phyloP scores from a whole-genome alignment of 2,888 invertebrate genomes.

The Amphimallon solstitiale region DNA sequence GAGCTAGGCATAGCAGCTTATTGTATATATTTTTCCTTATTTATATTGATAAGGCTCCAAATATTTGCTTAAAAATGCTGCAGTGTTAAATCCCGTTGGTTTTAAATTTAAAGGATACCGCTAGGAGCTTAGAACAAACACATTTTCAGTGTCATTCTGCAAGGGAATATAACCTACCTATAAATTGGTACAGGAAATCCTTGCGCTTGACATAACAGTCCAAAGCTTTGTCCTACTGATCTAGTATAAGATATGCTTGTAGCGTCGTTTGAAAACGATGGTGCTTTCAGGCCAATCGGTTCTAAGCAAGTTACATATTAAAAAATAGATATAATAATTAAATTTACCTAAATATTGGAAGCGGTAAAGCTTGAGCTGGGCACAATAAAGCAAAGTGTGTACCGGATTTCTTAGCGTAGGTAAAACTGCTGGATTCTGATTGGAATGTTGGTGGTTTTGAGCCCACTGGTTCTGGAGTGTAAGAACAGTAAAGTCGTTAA shows the following conservation, averaged over 20 bases:
- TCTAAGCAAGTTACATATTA: slow-evolving; percentile 61
- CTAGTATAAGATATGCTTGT: slow-evolving; percentile 72
- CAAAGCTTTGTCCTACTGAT: slow-evolving; percentile 69
- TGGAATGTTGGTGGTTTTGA: slow-evolving; percentile 65
- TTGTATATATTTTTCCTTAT: too few species aligned
- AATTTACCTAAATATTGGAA: slow-evolving; percentile 53
- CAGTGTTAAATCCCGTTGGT: too few species aligned
- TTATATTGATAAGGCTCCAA: too few species aligned
- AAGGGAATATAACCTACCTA: slow-evolving; percentile 64
- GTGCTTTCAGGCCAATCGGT: slow-evolving; percentile 72
- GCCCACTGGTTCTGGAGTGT: slow-evolving; percentile 66
- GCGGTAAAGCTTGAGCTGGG: slow-evolving; percentile 81
- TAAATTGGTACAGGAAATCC: slow-evolving; percentile 71
- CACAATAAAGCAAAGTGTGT: slow-evolving; percentile 76
- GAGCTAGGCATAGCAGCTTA: slow-evolving; percentile 77
- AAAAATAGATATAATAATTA: background rate
- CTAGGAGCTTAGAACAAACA: background rate
- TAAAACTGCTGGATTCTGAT: slow-evolving; percentile 63
- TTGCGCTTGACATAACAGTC: slow-evolving; percentile 77
- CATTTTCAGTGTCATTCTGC: background rate
- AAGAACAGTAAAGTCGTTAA: slow-evolving; percentile 1
- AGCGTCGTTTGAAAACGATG: slow-evolving; percentile 70
- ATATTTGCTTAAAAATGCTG: too few species aligned
- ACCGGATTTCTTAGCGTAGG: slow-evolving; percentile 72
- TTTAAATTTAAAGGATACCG: background rate